These are phyloP conservation scores for Zapus hudsonius DNA, from an alignment of 2,113 vertebrate genomes.

Conservation along the genomic window DNA sequence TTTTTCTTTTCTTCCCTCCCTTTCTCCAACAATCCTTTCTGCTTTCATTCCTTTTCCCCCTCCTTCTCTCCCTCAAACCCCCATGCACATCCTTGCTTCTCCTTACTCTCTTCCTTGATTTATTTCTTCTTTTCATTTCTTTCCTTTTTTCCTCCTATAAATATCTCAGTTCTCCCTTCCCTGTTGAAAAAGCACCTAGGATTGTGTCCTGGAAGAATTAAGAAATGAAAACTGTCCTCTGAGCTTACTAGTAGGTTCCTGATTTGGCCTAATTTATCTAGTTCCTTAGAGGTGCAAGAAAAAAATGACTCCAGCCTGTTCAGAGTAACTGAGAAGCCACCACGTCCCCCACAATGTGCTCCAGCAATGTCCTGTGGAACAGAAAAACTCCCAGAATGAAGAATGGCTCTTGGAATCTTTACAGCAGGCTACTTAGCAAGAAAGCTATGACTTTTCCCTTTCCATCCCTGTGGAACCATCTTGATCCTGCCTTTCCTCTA, in stretches of 20 bases:
- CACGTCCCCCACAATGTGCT: background rate
- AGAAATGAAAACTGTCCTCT: background rate
- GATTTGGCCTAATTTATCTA: background rate
- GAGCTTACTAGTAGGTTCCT: background rate
- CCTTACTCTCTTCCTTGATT: no score
- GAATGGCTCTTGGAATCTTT: background rate
- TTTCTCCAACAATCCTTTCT: rapidly evolving
- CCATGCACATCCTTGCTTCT: no score
- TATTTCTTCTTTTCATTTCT: background rate
- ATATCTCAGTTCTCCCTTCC: background rate
- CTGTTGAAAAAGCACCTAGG: background rate
- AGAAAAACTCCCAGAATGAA: background rate
- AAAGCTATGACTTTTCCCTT: background rate
- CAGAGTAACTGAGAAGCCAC: background rate
- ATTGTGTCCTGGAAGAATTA: background rate
- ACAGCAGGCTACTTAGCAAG: background rate
- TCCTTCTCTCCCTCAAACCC: background rate
- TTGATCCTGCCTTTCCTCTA: background rate
- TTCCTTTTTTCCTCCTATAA: background rate
- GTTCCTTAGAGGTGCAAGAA: background rate
- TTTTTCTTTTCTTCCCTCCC: background rate
- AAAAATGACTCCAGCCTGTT: background rate
- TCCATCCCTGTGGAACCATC: no score
- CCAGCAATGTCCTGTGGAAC: background rate
- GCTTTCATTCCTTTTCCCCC: background rate